phyloP scores from a whole-genome alignment of 1,140 invertebrate species.

The Drosophila tristis region DNA sequence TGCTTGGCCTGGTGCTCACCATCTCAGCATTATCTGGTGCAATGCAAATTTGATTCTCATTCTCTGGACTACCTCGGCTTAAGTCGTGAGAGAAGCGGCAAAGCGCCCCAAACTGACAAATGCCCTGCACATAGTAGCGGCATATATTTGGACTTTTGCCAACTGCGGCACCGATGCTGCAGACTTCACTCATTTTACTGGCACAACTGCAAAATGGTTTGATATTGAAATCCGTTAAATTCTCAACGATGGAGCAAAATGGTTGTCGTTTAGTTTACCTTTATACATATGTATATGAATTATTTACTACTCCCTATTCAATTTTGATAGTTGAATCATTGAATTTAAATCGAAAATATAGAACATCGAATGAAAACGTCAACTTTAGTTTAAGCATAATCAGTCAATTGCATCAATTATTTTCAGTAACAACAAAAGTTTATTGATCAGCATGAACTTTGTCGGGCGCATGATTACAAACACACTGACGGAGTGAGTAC shows the following conservation, averaged over 20 bases:
- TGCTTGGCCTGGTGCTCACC: neutral
- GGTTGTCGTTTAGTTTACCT: too few relatives aligned
- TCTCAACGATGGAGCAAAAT: constrained; percentile 61
- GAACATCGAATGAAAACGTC: too few relatives aligned
- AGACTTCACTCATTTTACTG: constrained; percentile 72
- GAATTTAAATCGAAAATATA: too few relatives aligned
- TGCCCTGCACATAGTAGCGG: constrained; percentile 83
- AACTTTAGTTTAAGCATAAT: too few relatives aligned
- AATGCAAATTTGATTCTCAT: constrained; percentile 34
- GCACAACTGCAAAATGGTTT: constrained; percentile 54
- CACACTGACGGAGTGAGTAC: too few relatives aligned
- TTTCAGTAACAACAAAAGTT: too few relatives aligned
- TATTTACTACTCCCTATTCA: too few relatives aligned
- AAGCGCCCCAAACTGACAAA: constrained; percentile 86
- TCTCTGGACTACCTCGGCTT: constrained; percentile 41
- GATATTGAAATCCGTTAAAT: constrained; percentile 55
- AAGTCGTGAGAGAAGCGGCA: constrained; percentile 87
- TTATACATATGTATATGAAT: too few relatives aligned
- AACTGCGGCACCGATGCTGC: constrained; percentile 50
- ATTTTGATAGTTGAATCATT: too few relatives aligned
- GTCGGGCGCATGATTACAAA: too few relatives aligned
- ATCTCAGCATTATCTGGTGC: constrained; percentile 1
- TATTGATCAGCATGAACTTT: too few relatives aligned
- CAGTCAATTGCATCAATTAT: too few relatives aligned
- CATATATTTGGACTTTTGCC: constrained; percentile 71